Evolutionary conservation across 2,888 invertebrate species (phyloP).

Genomic region (Xylota segnis): DNA sequence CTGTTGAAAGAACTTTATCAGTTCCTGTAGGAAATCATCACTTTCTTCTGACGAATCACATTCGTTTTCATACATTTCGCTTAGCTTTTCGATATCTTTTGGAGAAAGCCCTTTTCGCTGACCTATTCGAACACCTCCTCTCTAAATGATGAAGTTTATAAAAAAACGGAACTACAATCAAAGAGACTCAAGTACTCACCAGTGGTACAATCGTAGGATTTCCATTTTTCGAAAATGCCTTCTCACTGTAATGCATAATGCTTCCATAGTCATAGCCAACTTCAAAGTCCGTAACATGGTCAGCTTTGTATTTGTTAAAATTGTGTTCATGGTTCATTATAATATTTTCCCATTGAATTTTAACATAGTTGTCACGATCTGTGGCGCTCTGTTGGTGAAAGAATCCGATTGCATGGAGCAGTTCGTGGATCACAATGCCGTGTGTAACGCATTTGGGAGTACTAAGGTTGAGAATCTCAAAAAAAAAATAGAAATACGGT

Average conservation of each 20-base stretch:
- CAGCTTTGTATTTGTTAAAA: slow-evolving; percentile 88
- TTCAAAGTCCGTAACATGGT: slow-evolving; percentile 88
- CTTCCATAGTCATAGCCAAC: slow-evolving; percentile 89
- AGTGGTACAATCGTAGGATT: slow-evolving; percentile 88
- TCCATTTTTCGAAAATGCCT: slow-evolving; percentile 89
- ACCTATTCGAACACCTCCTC: slow-evolving; percentile 85
- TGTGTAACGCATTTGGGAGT: slow-evolving; percentile 86
- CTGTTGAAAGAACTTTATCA: slow-evolving; percentile 64
- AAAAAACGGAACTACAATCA: not conserved
- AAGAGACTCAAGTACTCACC: slow-evolving; percentile 79
- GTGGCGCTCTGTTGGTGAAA: slow-evolving; percentile 93
- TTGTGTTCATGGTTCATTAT: slow-evolving; percentile 85
- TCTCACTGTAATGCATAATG: slow-evolving; percentile 90
- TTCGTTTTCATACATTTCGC: slow-evolving; percentile 85
- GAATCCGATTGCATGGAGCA: slow-evolving; percentile 92
- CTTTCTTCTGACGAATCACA: slow-evolving; percentile 79
- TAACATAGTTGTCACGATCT: slow-evolving; percentile 91
- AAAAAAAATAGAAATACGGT: not conserved
- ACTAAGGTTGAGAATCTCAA: slow-evolving; percentile 85
- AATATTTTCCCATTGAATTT: slow-evolving; percentile 90
- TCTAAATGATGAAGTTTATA: slow-evolving; percentile 80
- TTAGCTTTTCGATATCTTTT: slow-evolving; percentile 85
- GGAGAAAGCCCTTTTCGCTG: slow-evolving; percentile 86
- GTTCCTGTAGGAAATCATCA: slow-evolving; percentile 54
- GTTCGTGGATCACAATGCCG: slow-evolving; percentile 90